Conservation (phyloP, 2,113 vertebrate genomes). For the Atlantisia rogersi region DNA sequence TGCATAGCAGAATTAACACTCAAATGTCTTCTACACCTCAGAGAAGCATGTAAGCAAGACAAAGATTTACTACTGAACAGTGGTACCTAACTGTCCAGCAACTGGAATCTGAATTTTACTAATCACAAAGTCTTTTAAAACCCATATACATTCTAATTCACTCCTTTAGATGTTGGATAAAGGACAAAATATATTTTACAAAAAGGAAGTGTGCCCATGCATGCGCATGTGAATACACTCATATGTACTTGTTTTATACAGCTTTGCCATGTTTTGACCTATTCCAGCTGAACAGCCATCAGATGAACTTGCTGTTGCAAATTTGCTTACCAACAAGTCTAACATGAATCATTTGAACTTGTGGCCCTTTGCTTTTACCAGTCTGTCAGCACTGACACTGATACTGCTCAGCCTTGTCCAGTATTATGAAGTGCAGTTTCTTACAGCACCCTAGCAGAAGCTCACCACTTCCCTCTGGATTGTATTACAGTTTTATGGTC, state of each 20-base stretch:
- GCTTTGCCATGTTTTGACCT: not conserved
- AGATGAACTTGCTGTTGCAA: not conserved
- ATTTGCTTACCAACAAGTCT: not conserved
- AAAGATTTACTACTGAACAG: not conserved
- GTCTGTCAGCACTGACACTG: rapidly evolving
- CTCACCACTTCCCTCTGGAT: not conserved
- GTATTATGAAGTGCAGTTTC: rapidly evolving
- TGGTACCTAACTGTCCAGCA: not conserved
- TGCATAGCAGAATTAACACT: not conserved
- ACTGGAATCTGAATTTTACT: not conserved
- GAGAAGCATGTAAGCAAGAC: not conserved
- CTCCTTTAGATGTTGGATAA: not conserved
- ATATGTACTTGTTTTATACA: not conserved
- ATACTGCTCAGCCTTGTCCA: rapidly evolving
- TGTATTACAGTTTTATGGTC: not conserved
- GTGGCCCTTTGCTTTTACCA: not conserved
- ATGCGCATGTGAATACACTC: not conserved
- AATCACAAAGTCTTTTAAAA: not conserved
- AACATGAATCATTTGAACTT: not conserved
- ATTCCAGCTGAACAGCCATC: not conserved
- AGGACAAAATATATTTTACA: not conserved
- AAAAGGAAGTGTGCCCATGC: not conserved
- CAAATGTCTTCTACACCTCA: not conserved
- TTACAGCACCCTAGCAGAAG: not conserved
- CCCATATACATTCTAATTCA: not conserved